Conservation (phyloP, 1,140 invertebrate genomes). For the Linepithema humile region DNA sequence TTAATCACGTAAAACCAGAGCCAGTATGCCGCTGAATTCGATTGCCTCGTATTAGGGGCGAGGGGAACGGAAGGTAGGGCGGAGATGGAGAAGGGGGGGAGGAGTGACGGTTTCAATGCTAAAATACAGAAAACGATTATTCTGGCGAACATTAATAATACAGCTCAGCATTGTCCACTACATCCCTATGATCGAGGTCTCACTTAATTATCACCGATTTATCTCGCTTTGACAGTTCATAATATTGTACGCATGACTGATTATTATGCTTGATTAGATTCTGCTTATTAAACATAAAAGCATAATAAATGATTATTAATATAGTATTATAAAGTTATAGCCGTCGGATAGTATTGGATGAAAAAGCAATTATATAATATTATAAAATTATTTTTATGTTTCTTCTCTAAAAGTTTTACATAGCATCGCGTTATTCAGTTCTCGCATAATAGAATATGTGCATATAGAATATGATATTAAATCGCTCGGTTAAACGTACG, state of each 20-base stretch:
- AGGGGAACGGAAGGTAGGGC: conserved; percentile 10
- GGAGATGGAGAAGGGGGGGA: no score
- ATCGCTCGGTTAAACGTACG: background rate
- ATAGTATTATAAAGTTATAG: background rate
- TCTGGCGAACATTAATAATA: conserved; percentile 46
- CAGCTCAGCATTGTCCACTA: conserved; percentile 32
- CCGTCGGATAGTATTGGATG: background rate
- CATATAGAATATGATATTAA: background rate
- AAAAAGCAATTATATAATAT: background rate
- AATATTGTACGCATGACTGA: conserved; percentile 33
- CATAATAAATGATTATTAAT: conserved; percentile 10
- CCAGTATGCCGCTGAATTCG: conserved; percentile 49
- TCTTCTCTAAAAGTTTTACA: background rate
- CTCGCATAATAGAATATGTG: background rate
- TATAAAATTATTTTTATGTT: background rate
- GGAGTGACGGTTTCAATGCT: background rate
- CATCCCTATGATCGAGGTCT: conserved; percentile 35
- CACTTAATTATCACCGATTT: conserved; percentile 56
- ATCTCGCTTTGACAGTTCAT: conserved; percentile 51
- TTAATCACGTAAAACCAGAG: conserved; percentile 63
- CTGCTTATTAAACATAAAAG: conserved; percentile 1
- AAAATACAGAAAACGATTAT: conserved; percentile 55
- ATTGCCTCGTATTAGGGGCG: conserved; percentile 52
- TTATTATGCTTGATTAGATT: conserved; percentile 43
- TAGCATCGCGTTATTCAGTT: background rate